These are phyloP conservation scores for Bradypodion ventrale DNA, from an alignment of 2,797 vertebrate genomes.

Conservation along the genomic window DNA sequence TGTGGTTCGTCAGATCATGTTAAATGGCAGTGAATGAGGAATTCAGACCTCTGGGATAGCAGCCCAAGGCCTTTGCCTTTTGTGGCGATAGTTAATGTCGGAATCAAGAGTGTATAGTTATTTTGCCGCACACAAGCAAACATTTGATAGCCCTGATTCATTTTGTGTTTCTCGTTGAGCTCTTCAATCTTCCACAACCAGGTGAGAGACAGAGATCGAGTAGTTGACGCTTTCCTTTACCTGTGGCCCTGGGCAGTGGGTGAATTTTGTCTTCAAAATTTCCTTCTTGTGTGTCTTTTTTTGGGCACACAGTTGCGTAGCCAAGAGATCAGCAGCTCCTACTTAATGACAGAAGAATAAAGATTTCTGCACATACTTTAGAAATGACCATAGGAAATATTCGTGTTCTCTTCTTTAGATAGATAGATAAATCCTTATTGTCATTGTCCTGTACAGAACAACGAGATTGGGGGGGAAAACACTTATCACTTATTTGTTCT, in stretches of 20 bases:
- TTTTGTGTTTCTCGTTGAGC: neutral
- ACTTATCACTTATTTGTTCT: too few relatives aligned
- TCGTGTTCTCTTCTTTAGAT: neutral
- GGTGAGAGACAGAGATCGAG: neutral
- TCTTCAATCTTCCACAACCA: neutral
- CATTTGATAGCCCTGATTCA: neutral
- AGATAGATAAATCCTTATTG: too few relatives aligned
- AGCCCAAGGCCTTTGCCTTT: too few relatives aligned
- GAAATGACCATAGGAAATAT: neutral
- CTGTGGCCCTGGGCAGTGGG: neutral
- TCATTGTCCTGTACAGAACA: too few relatives aligned
- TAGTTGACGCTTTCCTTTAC: neutral
- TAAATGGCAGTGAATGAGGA: neutral
- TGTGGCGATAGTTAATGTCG: too few relatives aligned
- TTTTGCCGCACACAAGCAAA: neutral
- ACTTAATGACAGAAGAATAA: neutral
- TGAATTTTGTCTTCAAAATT: neutral
- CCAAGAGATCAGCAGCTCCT: neutral
- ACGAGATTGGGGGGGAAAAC: too few relatives aligned
- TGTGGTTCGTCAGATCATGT: neutral
- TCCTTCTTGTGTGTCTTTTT: neutral
- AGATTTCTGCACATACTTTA: neutral
- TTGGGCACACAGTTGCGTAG: neutral
- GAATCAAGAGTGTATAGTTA: neutral
- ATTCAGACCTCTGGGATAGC: too few relatives aligned